Evolutionary conservation across 1,140 invertebrate species (phyloP), one percentile per base, ranked within the genome.

Genomic region (Cotesia vestalis): DNA sequence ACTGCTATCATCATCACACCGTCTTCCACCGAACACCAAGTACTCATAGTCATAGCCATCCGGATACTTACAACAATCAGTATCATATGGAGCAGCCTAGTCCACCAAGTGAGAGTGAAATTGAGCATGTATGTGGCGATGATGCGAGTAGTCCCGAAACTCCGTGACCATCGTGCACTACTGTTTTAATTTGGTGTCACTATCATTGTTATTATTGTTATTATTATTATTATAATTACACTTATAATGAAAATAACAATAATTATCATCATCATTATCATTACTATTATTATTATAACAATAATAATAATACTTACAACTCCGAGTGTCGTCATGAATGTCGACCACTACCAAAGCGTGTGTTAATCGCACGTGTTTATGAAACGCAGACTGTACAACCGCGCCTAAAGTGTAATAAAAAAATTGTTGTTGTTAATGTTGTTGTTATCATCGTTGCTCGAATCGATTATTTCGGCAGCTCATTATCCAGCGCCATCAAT

Each of bases 1-100:
- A 80, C 34, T 85, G 81, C 59, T 86, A 84, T 62, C 83, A 81
- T 57, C 85, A 84, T 70, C 83, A 87, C 59, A 83, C 81, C 53
- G 80, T 84, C 27, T 75, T 84, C 35, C 79, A 75, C 61, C 84
- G 78, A 62, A 76, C 76, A 62, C 20, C 71, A 46, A 67, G 64
- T 55, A 72, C 57, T 5, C 76, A 77, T 1, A 73, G 69, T 53
- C 76, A 75, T 46, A 70, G 70, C 20, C 78, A 83, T n/a, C 78
- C 77, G 36, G 78, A 80, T 51, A 77, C 75, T 20, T 79, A 81
- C 55, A 80, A 77, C 66, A 78, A 79, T 77, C 78, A 80, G 69
- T 83, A 80, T 67, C 79, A 81, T 5, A 64, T 72, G 40, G 78
- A 82, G 12, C 79, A 82, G 17, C 79, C 82, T 52, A 83, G 82